These are phyloP conservation scores for Anthophora plumipes DNA, from an alignment of 2,888 invertebrate genomes.

Conservation along the genomic window DNA sequence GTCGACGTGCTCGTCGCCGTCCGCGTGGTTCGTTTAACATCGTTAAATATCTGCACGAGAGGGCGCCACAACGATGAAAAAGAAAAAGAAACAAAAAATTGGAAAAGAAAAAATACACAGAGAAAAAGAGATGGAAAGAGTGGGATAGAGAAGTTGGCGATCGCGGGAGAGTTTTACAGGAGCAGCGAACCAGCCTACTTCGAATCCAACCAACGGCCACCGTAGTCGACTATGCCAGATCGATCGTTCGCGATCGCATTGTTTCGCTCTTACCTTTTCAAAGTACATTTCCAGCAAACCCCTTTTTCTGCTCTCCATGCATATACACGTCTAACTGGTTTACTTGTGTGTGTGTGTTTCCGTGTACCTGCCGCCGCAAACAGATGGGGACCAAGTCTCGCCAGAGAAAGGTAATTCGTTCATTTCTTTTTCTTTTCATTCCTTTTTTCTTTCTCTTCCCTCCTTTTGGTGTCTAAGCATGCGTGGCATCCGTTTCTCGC, in stretches of 20 bases:
- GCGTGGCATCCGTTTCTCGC: neutral
- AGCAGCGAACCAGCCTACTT: neutral
- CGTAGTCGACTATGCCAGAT: neutral
- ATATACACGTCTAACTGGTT: conserved; percentile 75
- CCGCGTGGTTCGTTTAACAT: too few species aligned
- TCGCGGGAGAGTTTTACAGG: conserved; percentile 32
- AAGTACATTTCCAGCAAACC: conserved; percentile 35
- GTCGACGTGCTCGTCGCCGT: conserved; percentile 4
- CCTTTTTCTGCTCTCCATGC: conserved; percentile 49
- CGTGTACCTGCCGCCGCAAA: conserved; percentile 74
- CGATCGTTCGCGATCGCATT: conserved; percentile 36
- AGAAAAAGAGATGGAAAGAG: neutral
- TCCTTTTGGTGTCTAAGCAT: too few species aligned
- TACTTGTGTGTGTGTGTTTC: conserved; percentile 78
- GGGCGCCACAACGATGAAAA: too few species aligned
- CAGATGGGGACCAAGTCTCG: conserved; percentile 84
- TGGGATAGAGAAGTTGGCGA: conserved; percentile 8
- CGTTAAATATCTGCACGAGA: too few species aligned
- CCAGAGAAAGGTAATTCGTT: conserved; percentile 82
- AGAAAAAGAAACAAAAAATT: neutral
- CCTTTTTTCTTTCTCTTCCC: neutral
- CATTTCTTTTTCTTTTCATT: conserved; percentile 22
- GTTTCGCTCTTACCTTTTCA: conserved; percentile 16
- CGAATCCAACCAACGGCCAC: neutral
- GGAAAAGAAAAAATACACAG: neutral